Base-by-base conservation (phyloP, 2,888 invertebrate species). In the Xiphydria camelus region DNA sequence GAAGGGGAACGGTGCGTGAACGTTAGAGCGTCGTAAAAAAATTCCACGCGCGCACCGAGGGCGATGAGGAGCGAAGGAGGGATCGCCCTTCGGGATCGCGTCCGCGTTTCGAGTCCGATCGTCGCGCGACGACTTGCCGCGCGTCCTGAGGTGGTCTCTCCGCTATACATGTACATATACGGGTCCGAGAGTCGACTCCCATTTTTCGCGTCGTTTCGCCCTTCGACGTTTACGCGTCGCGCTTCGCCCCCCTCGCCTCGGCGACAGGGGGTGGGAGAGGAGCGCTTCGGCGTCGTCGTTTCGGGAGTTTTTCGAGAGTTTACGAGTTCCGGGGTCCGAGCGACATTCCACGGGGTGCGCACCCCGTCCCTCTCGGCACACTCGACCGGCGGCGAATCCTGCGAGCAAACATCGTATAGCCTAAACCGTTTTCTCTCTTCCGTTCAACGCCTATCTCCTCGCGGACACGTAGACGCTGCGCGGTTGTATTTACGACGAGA, bases 281-380 rank as follows among this genome's bases (percentile, higher is more conserved):
- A 33, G 32, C 33, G 22, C 12, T 33, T n/a, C 33, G 26, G 23
- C 33, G 17, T 20, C 19, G 25, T 23, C 17, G 23, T 25, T 35
- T 26, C 29, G 34, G 17, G 14, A 34, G 25, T 33, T 41, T 33
- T 41, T 20, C 34, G 40, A 10, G 22, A 29, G 41, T 47, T 47
- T 47, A 47, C 33, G 32, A 38, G 12, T 10, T 15, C 15, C 12
- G 12, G 29, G 12, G 29, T 29, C 29, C 29, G 14, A 29, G 29
- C 29, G 29, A 29, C 29, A 10, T 3, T 29, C 29, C 29, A 14
- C 29, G 29, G 14, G n/a, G 12, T 29, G 12, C 29, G 29, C 15
- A 10, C 29, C n/a, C n/a, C n/a, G n/a, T n/a, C n/a, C n/a, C n/a
- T n/a, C n/a, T 29, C 29, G 4, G 29, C 29, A 29, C 12, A 10